These are phyloP conservation scores for Brachycybe producta DNA, from an alignment of 2,888 invertebrate genomes.

Conservation along the genomic window DNA sequence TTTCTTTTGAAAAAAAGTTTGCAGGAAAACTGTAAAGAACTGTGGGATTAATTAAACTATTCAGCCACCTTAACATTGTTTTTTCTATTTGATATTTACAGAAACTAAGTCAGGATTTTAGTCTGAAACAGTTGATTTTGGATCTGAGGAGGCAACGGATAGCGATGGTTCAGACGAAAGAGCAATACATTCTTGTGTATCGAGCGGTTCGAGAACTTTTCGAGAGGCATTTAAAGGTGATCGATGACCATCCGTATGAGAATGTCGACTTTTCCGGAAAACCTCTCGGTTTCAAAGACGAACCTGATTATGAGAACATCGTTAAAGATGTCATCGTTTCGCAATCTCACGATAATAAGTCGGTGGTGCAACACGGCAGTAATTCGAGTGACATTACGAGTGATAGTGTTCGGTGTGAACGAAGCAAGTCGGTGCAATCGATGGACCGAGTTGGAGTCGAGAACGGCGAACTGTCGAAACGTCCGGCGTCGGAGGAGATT, in stretches of 20 bases:
- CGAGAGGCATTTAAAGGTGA: slow-evolving; percentile 40
- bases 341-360: no score
- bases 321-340: no score
- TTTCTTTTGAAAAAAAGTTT: no score
- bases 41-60: neutral
- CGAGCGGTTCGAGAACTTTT: slow-evolving; percentile 42
- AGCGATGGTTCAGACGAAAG: slow-evolving; percentile 42
- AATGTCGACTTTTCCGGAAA: slow-evolving; percentile 37
- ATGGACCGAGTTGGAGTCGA: no score
- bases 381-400: no score
- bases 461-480: no score
- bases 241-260: slow-evolving; percentile 43
- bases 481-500: neutral
- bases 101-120: slow-evolving; percentile 31
- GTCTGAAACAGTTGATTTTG: slow-evolving; percentile 39
- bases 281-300: slow-evolving; percentile 8
- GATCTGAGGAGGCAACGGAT: slow-evolving; percentile 43
- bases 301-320: slow-evolving; percentile 8
- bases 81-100: slow-evolving; percentile 7
- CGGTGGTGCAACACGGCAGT: no score
- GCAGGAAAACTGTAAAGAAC: no score
- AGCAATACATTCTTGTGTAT: slow-evolving; percentile 44
- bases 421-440: no score
- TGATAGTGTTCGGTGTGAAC: no score
- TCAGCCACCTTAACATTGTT: no score